A percentile compares a stretch with the other conserved stretches of the same genome.
phyloP scores from a whole-genome alignment of 1,140 invertebrate genomes.

The Andrena cerasifolii region DNA sequence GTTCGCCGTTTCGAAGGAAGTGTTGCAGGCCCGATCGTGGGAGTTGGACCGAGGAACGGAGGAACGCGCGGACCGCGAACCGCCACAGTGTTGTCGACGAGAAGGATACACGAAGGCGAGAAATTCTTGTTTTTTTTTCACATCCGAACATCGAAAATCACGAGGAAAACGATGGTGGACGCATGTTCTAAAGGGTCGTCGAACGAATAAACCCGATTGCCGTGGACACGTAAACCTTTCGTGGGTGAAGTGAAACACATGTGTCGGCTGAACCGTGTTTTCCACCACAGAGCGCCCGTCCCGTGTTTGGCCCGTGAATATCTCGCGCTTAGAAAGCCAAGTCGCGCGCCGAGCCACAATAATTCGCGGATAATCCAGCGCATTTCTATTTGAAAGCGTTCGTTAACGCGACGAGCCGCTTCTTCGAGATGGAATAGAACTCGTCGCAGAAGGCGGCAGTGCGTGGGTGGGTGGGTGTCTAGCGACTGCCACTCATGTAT shows the following conservation, averaged over 20 bases:
- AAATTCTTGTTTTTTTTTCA: slow-evolving; percentile 69
- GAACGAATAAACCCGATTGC: slow-evolving; percentile 52
- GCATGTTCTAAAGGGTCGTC: slow-evolving; percentile 57
- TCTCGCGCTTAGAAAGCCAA: slow-evolving; percentile 45
- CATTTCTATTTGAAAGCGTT: slow-evolving; percentile 40
- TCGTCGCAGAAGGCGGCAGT: slow-evolving; percentile 72
- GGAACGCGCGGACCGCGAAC: slow-evolving; percentile 72
- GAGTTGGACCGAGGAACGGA: slow-evolving; percentile 57
- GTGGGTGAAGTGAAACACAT: slow-evolving; percentile 69
- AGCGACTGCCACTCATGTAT: slow-evolving; percentile 59
- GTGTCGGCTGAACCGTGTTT: slow-evolving; percentile 69
- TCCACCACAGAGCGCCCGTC: slow-evolving; percentile 64
- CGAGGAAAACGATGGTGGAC: slow-evolving; percentile 66
- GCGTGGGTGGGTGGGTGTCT: slow-evolving; percentile 76
- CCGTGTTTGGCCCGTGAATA: slow-evolving; percentile 60
- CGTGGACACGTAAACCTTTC: slow-evolving; percentile 59
- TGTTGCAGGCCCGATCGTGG: slow-evolving; percentile 56
- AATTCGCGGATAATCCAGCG: slow-evolving; percentile 29
- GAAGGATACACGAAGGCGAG: slow-evolving; percentile 72
- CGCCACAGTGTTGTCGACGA: slow-evolving; percentile 74
- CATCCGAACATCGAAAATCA: slow-evolving; percentile 68
- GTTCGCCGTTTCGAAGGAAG: slow-evolving; percentile 23
- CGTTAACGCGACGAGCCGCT: slow-evolving; percentile 60
- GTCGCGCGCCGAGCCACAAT: slow-evolving; percentile 8
- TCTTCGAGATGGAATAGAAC: slow-evolving; percentile 63